phyloP scores from a whole-genome alignment of 1,140 invertebrate genomes.

The Orussus abietinus region DNA sequence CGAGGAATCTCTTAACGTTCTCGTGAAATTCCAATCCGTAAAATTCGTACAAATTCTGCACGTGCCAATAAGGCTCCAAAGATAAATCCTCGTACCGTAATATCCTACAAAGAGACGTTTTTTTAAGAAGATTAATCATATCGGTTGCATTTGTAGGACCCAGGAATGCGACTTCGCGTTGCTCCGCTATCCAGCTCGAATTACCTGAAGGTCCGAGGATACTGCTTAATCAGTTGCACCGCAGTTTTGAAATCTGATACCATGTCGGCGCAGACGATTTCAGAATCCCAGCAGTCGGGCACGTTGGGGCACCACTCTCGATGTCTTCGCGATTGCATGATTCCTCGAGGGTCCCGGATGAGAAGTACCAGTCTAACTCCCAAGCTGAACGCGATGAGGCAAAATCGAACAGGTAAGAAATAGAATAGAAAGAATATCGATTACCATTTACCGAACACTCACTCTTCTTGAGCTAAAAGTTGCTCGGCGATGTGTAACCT shows the following conservation, averaged over 20 bases:
- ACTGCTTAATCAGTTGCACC: constrained; percentile 61
- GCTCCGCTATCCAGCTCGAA: no score
- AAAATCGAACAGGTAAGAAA: constrained; percentile 22
- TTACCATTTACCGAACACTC: constrained; percentile 37
- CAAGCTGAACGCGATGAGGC: no score
- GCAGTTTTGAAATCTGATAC: constrained; percentile 77
- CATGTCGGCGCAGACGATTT: constrained; percentile 75
- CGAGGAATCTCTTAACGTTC: constrained; percentile 68
- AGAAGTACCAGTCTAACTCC: constrained; percentile 74
- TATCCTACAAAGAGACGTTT: constrained; percentile 59
- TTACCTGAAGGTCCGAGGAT: constrained; percentile 71
- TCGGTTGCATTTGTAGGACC: no score
- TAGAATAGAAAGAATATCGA: constrained; percentile 6
- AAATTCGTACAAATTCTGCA: constrained; percentile 71
- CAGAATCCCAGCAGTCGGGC: constrained; percentile 75
- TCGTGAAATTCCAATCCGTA: constrained; percentile 70
- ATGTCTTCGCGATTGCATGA: constrained; percentile 79
- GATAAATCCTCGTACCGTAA: constrained; percentile 84
- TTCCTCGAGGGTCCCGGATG: constrained; percentile 80
- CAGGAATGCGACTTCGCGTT: no score
- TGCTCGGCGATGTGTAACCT: constrained; percentile 67
- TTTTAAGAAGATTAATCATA: no score
- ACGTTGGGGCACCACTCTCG: constrained; percentile 79
- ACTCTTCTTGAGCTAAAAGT: constrained; percentile 70
- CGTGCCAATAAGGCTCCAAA: constrained; percentile 67